phyloP scores from a whole-genome alignment of 2,113 vertebrate genomes.

The Hemichromis elongatus region DNA sequence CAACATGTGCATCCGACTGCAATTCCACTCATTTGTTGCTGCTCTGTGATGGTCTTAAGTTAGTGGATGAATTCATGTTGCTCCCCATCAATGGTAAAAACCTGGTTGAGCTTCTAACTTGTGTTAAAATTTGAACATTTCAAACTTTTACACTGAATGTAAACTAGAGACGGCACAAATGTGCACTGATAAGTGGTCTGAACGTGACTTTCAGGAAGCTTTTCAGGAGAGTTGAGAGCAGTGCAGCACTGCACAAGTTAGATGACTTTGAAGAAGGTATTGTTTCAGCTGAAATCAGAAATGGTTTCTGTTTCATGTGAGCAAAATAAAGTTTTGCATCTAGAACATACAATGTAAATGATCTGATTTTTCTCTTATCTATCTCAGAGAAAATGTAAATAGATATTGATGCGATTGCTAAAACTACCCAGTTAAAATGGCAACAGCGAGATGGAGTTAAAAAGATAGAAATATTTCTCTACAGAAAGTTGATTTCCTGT shows the following conservation, averaged over 20 bases:
- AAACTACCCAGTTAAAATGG: neutral
- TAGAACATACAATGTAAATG: neutral
- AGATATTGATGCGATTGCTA: neutral
- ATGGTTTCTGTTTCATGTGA: neutral
- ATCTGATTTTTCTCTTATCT: neutral
- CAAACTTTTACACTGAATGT: neutral
- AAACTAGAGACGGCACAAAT: neutral
- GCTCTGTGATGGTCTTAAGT: neutral
- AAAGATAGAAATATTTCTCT: neutral
- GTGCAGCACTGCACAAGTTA: neutral
- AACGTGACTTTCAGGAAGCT: neutral
- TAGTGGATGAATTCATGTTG: neutral
- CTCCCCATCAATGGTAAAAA: neutral
- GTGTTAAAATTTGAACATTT: neutral
- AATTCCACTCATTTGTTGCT: neutral
- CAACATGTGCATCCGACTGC: neutral
- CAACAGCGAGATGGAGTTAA: neutral
- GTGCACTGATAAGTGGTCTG: neutral
- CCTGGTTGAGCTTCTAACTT: neutral
- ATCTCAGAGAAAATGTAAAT: neutral
- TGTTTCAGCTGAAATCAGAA: neutral
- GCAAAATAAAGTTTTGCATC: neutral
- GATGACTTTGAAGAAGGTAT: neutral
- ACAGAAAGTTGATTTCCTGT: neutral
- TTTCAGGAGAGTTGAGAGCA: neutral